Evolutionary conservation across 2,113 vertebrate genomes (phyloP), one percentile per base, ranked within the genome.

Genomic region (Tragelaphus imberbis): DNA sequence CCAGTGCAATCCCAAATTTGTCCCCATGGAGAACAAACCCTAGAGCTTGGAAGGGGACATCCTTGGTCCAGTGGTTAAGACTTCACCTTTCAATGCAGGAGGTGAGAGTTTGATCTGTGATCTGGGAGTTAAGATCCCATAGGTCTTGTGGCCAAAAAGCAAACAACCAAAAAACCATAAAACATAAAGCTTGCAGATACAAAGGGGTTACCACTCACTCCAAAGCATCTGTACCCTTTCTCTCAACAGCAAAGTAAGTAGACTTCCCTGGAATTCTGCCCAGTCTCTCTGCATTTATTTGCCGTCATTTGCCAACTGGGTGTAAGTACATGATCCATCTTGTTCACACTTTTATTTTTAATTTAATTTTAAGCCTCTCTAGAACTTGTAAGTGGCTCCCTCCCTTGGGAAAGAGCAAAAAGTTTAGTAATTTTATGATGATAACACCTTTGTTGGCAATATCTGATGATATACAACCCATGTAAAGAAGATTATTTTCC

Each of bases 401-500:
- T 85, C 56, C 10, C n/a, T 23, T 53, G 33, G 49, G 33, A 4
- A 3, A 95, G 44, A 93, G 40, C 65, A 94, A 94, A 97, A 63
- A 30, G 84, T 96, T 97, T 95, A 85, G 81, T 47, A 92, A 75
- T 53, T 94, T 89, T 81, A 49, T 58, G 40, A 47, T 28, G 12
- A 19, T 58, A 51, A 79, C 27, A 86, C 23, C 0, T 0, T 61
- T 65, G 56, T 40, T 93, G 40, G 65, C 77, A 95, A 92, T 59
- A 71, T 95, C 11, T 94, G 91, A 92, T 61, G 40, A 96, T 85
- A 95, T 61, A 80, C 40, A 95, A 75, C 93, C 68, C 84, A 86
- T 49, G 81, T 80, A 97, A 94, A 75, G 80, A 92, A 94, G 84
- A 23, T 61, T 95, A 95, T 95, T 97, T 96, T 97, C 91, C 89